Evolutionary conservation across 2,113 vertebrate species (phyloP).

Genomic region (Okapia johnstoni): DNA sequence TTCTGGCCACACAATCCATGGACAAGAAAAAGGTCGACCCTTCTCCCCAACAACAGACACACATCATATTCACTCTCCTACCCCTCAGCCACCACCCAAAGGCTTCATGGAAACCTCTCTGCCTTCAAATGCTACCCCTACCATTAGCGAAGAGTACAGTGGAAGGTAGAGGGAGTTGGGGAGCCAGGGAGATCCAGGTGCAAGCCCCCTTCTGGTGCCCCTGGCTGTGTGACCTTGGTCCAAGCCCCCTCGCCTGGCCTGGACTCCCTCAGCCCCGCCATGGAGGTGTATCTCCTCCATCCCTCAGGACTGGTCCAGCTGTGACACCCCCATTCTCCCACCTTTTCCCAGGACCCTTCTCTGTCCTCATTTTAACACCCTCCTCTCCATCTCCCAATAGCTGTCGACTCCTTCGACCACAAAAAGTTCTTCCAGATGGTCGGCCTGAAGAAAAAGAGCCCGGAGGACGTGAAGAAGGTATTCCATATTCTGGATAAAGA

Average conservation of each 20-base stretch:
- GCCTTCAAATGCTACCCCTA: not conserved
- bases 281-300: fast-evolving
- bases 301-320: not conserved
- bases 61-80: no score
- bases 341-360: not conserved
- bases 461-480: constrained; percentile 89
- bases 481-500: constrained; percentile 95
- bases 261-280: not conserved
- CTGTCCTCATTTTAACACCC: not conserved
- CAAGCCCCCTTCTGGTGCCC: not conserved
- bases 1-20: not conserved
- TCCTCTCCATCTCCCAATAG: constrained; percentile 42
- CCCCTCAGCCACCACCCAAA: no score
- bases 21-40: not conserved
- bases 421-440: constrained; percentile 95
- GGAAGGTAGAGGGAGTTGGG: no score
- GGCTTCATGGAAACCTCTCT: not conserved
- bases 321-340: not conserved
- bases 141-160: fast-evolving
- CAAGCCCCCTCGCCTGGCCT: not conserved
- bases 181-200: no score
- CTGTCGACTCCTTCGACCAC: constrained; percentile 90
- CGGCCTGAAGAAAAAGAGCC: constrained; percentile 90
- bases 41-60: no score
- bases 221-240: not conserved